Percentiles rank a stretch among this genome's conserved stretches.
These are phyloP conservation scores for Dusona sp. DNA, from an alignment of 2,888 invertebrate species.

Conservation along the genomic window DNA sequence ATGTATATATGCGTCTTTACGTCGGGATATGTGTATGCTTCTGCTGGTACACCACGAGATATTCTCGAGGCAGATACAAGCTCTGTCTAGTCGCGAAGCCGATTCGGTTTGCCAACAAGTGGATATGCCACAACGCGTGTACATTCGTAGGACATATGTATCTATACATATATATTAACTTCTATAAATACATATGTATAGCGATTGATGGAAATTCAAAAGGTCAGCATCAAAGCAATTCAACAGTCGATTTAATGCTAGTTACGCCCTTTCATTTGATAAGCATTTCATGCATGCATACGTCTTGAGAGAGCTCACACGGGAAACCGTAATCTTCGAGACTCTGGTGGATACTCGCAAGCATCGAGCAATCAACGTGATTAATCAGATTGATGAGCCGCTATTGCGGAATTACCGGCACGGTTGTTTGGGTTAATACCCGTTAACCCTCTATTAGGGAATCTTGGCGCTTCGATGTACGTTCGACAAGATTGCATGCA, in stretches of 20 bases:
- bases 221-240: constrained; percentile 8
- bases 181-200: neutral
- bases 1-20: constrained; percentile 1
- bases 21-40: constrained; percentile 43
- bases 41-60: constrained; percentile 50
- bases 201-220: neutral
- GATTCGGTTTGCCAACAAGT: constrained; percentile 61
- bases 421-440: constrained; percentile 68
- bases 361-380: constrained; percentile 66
- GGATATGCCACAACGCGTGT: constrained; percentile 42
- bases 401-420: constrained; percentile 67
- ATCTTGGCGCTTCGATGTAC: constrained; percentile 58
- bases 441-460: constrained; percentile 69
- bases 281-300: constrained; percentile 13
- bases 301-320: constrained; percentile 16
- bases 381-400: constrained; percentile 69
- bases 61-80: constrained; percentile 55
- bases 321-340: constrained; percentile 64
- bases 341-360: constrained; percentile 31
- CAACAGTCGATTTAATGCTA: neutral
- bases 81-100: constrained; percentile 45
- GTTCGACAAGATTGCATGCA: constrained; percentile 21
- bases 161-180: constrained; percentile 7
- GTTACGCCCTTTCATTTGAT: constrained; percentile 25
- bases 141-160: constrained; percentile 2